Percentiles rank a stretch among this genome's conserved stretches.
Evolutionary conservation across 2,797 vertebrate genomes (phyloP).

Genomic region (Microchirus variegatus): DNA sequence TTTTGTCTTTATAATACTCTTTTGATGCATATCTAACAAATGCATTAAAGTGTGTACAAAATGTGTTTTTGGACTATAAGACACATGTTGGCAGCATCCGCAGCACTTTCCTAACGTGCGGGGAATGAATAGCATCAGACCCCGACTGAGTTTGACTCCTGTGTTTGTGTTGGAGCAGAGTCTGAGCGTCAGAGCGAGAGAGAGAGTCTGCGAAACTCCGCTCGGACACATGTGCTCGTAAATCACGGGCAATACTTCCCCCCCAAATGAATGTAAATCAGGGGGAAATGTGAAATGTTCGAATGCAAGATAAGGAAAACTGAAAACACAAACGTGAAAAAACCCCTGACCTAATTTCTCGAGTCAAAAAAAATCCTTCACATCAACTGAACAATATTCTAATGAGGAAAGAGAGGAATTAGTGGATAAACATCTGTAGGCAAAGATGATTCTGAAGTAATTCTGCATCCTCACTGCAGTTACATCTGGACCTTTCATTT

Average conservation of each 20-base stretch:
- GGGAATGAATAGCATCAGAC: conserved; percentile 46
- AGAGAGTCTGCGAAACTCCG: conserved; percentile 49
- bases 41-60: conserved; percentile 41
- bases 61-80: conserved; percentile 45
- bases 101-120: conserved; percentile 39
- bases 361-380: no score
- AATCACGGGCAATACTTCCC: conserved; percentile 56
- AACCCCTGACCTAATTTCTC: no score
- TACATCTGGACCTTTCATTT: conserved; percentile 10
- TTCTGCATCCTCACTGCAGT: not conserved
- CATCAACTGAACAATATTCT: no score
- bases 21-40: conserved; percentile 3
- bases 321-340: not conserved
- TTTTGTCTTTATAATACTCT: no score
- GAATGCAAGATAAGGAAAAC: conserved; percentile 22
- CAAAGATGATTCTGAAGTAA: not conserved
- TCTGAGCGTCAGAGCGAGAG: conserved; percentile 52
- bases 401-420: no score
- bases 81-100: conserved; percentile 23
- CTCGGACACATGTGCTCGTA: conserved; percentile 53
- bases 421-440: not conserved
- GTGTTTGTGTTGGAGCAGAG: conserved; percentile 61
- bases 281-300: conserved; percentile 19
- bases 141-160: conserved; percentile 48
- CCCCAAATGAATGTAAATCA: conserved; percentile 37